A percentile compares a stretch with the other conserved stretches of the same genome.
phyloP scores from a whole-genome alignment of 2,888 invertebrate genomes.

The Platycnemis pennipes region DNA sequence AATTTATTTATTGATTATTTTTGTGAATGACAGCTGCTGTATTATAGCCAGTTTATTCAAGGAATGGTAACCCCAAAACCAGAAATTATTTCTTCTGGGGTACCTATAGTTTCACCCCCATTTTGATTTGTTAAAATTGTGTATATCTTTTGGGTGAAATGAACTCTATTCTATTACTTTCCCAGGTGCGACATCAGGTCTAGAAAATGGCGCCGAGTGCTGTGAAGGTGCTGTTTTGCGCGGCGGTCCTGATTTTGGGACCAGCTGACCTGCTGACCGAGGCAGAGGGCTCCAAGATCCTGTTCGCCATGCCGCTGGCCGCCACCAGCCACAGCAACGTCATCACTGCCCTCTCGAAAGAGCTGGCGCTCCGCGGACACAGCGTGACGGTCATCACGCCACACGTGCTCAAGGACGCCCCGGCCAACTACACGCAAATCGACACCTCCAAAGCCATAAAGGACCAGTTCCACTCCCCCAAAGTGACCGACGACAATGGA shows the following conservation, averaged over 20 bases:
- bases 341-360: slow-evolving; percentile 39
- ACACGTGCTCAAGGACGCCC: slow-evolving; percentile 76
- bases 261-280: neutral
- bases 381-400: slow-evolving; percentile 76
- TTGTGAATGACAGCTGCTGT: too few relatives aligned
- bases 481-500: neutral
- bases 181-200: neutral
- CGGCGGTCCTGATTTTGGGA: neutral
- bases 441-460: slow-evolving; percentile 36
- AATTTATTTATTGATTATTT: too few relatives aligned
- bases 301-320: neutral
- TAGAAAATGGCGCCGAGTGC: slow-evolving; percentile 28
- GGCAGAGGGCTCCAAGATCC: slow-evolving; percentile 44
- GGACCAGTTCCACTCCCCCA: neutral
- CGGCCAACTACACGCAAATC: slow-evolving; percentile 78
- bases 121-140: too few relatives aligned
- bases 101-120: too few relatives aligned
- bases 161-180: neutral
- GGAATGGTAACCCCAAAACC: too few relatives aligned
- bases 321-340: slow-evolving; percentile 57
- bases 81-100: too few relatives aligned
- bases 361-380: slow-evolving; percentile 72
- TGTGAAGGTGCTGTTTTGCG: neutral
- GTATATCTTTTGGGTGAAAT: too few relatives aligned
- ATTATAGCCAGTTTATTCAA: too few relatives aligned